phyloP scores from a whole-genome alignment of 2,888 invertebrate genomes.

The Eupithecia abbreviata region DNA sequence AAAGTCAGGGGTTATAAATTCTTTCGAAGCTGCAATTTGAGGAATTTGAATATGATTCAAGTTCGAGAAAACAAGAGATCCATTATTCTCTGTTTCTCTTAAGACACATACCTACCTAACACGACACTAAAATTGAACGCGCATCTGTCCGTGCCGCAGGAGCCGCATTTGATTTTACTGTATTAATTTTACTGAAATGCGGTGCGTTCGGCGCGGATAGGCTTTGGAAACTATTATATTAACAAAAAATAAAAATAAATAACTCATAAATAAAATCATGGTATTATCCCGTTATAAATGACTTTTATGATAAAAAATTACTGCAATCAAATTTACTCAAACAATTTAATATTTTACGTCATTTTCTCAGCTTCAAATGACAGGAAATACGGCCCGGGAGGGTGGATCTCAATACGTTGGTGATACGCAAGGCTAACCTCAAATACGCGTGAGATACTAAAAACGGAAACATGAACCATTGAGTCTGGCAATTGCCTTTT shows the following conservation, averaged over 20 bases:
- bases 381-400: constrained; percentile 14
- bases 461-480: constrained; percentile 39
- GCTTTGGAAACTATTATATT: no score
- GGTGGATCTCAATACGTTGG: constrained; percentile 21
- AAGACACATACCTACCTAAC: no score
- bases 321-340: constrained; percentile 12
- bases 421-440: constrained; percentile 27
- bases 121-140: no score
- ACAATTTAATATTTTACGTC: constrained; percentile 18
- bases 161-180: no score
- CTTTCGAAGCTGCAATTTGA: neutral
- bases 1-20: neutral
- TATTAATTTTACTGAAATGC: no score
- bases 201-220: no score
- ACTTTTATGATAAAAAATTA: neutral
- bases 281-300: no score
- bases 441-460: constrained; percentile 32
- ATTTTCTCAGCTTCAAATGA: constrained; percentile 13
- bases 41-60: neutral
- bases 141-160: no score
- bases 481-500: constrained; percentile 37
- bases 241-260: no score
- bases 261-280: no score
- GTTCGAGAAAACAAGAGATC: neutral
- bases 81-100: no score